Percentiles rank a stretch among this genome's conserved stretches.
phyloP scores from a whole-genome alignment of 2,888 invertebrate species.

The Spialia ferax region DNA sequence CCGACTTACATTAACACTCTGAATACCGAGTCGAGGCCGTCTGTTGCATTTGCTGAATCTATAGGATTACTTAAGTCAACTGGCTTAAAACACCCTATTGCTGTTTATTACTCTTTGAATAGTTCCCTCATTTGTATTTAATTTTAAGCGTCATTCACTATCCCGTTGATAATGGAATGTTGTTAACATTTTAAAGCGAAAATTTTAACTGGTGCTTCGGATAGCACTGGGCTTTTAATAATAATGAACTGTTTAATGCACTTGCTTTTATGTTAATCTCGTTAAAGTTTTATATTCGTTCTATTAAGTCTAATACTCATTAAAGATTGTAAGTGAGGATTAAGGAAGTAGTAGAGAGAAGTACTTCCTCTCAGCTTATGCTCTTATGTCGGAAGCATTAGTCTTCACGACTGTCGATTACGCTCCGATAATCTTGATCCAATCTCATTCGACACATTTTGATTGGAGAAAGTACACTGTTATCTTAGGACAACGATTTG shows the following conservation, averaged over 20 bases:
- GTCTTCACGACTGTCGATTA: conserved; percentile 69
- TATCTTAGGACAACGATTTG: conserved; percentile 46
- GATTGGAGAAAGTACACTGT: conserved; percentile 74
- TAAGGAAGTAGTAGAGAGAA: background rate
- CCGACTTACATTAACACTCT: conserved; percentile 29
- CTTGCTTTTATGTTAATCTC: background rate
- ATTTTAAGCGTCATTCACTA: conserved; percentile 9
- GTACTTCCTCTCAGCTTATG: conserved; percentile 58
- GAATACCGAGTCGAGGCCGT: conserved; percentile 6
- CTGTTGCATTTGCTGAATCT: conserved; percentile 11
- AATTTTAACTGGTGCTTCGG: conserved; percentile 12
- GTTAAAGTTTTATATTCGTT: background rate
- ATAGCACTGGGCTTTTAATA: background rate
- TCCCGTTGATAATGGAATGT: background rate
- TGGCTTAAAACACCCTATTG: conserved; percentile 13
- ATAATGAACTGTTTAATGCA: background rate
- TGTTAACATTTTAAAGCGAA: background rate
- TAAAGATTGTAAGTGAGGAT: background rate
- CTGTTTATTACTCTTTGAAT: conserved; percentile 1
- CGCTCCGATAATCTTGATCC: conserved; percentile 71
- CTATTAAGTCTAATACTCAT: background rate
- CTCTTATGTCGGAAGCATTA: conserved; percentile 67
- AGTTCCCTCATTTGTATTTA: conserved; percentile 1
- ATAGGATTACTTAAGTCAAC: too few species aligned
- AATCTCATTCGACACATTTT: conserved; percentile 66